Percentiles rank a stretch among this genome's conserved stretches.
These are phyloP conservation scores for Drosophila maculinotata DNA, from an alignment of 2,888 invertebrate species.

Conservation along the genomic window DNA sequence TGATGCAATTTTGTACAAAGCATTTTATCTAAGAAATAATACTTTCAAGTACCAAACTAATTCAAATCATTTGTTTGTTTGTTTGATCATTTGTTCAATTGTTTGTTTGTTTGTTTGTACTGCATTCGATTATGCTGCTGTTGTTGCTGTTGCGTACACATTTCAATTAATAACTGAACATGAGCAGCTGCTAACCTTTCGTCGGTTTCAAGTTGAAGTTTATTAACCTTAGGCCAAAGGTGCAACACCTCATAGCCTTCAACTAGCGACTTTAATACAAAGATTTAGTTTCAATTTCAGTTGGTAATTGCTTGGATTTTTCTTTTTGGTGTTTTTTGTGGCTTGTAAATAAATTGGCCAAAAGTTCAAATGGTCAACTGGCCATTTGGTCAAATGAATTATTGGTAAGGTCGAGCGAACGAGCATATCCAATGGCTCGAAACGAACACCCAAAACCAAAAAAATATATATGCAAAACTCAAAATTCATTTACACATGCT, in stretches of 20 bases:
- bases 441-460: constrained; percentile 17
- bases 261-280: constrained; percentile 30
- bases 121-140: constrained; percentile 15
- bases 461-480: constrained; percentile 14
- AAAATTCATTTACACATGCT: constrained; percentile 57
- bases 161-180: constrained; percentile 62
- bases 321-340: neutral
- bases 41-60: constrained; percentile 46
- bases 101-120: constrained; percentile 24
- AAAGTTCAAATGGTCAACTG: constrained; percentile 58
- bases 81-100: constrained; percentile 21
- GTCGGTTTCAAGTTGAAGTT: constrained; percentile 72
- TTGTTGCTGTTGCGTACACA: constrained; percentile 26
- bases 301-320: constrained; percentile 35
- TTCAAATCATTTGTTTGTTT: constrained; percentile 40
- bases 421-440: constrained; percentile 33
- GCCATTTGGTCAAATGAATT: constrained; percentile 31
- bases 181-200: constrained; percentile 49
- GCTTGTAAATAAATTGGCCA: constrained; percentile 46
- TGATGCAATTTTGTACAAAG: neutral
- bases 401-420: constrained; percentile 39
- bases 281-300: constrained; percentile 39
- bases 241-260: constrained; percentile 52
- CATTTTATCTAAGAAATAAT: constrained; percentile 4
- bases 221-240: constrained; percentile 68